Evolutionary conservation across 2,888 invertebrate genomes (phyloP).

Genomic region (Hyles lineata): DNA sequence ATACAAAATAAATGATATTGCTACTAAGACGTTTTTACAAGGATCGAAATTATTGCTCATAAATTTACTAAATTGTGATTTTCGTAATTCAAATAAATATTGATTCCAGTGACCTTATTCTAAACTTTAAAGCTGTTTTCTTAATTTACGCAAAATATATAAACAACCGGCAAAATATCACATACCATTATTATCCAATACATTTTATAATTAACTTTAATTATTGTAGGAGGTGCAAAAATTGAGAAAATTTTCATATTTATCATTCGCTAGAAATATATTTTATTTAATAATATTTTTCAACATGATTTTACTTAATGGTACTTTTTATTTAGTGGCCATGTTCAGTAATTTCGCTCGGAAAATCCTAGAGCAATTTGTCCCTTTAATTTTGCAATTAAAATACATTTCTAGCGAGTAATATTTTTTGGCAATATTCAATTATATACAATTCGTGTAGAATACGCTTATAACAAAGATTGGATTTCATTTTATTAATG

Average conservation of each 20-base stretch:
- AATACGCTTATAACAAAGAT: constrained; percentile 4
- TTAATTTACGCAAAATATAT: constrained; percentile 66
- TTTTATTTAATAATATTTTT: not conserved
- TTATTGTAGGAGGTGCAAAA: constrained; percentile 23
- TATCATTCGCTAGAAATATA: not conserved
- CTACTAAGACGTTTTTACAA: not conserved
- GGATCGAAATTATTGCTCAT: not conserved
- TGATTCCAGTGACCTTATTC: constrained; percentile 50
- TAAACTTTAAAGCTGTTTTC: constrained; percentile 69
- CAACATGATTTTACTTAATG: too few relatives aligned
- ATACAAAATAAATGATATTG: not conserved
- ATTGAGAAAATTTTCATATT: not conserved
- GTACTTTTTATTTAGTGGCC: too few relatives aligned
- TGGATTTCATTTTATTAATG: not conserved
- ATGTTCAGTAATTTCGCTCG: not conserved
- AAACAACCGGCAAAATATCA: constrained; percentile 76
- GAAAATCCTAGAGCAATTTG: not conserved
- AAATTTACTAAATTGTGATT: not conserved
- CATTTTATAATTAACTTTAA: constrained; percentile 38
- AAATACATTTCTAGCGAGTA: not conserved
- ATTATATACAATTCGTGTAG: constrained; percentile 1
- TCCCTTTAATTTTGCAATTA: not conserved
- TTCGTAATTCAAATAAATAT: not conserved
- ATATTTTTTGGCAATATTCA: constrained; percentile 9
- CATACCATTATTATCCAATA: constrained; percentile 56